Evolutionary conservation across 2,113 vertebrate genomes (phyloP).

Genomic region (Eublepharis macularius): DNA sequence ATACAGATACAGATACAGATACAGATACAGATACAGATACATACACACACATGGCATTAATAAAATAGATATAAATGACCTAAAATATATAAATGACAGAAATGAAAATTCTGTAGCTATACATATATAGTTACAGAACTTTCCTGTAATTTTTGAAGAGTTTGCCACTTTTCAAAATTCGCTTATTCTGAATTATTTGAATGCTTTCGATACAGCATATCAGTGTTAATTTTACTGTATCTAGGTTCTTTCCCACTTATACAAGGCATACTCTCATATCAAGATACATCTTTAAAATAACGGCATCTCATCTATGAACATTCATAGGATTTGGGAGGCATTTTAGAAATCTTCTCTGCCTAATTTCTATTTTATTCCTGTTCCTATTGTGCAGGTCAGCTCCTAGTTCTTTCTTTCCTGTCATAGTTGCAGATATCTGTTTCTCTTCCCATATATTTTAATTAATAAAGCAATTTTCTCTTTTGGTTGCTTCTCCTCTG

Average conservation of each 20-base stretch:
- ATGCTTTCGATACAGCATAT: background rate
- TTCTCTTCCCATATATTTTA: background rate
- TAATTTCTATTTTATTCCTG: background rate
- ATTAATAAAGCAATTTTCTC: background rate
- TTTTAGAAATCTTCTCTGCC: background rate
- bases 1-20: too few relatives aligned
- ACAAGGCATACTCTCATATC: background rate
- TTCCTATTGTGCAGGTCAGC: background rate
- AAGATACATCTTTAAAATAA: background rate
- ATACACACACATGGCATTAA: too few relatives aligned
- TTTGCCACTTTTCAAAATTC: background rate
- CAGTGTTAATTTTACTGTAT: background rate
- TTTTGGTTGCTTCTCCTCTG: background rate
- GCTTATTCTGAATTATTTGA: background rate
- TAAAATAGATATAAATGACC: too few relatives aligned
- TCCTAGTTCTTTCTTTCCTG: too few relatives aligned
- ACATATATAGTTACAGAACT: background rate
- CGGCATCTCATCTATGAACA: background rate
- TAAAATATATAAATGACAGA: too few relatives aligned
- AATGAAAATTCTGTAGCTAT: too few relatives aligned
- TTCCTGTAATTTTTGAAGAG: background rate
- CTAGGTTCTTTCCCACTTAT: background rate
- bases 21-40: too few relatives aligned
- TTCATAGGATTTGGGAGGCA: background rate
- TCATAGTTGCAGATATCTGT: constrained; percentile 2